Evolutionary conservation across 2,888 invertebrate species (phyloP).

Genomic region (Hecatera dysodea): DNA sequence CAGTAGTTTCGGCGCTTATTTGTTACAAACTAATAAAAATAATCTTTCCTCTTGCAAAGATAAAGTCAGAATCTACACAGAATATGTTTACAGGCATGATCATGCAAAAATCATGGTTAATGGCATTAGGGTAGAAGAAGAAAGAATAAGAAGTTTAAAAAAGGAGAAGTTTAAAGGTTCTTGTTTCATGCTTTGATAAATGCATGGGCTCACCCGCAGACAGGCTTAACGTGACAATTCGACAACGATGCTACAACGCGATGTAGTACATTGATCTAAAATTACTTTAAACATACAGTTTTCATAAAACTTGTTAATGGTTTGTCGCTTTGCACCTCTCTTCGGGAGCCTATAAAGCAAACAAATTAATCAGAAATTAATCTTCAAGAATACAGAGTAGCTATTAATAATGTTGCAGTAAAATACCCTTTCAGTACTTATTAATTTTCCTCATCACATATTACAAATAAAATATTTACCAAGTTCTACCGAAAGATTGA

Average conservation of each 20-base stretch:
- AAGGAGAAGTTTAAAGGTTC: not conserved
- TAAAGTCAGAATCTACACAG: not conserved
- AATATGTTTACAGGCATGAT: not conserved
- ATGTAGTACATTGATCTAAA: not conserved
- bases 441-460: constrained; percentile 15
- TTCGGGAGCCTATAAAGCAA: not conserved
- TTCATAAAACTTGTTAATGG: too few relatives aligned
- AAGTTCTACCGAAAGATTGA: not conserved
- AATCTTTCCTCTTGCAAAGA: too few relatives aligned
- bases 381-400: not conserved
- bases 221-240: fast-evolving
- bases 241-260: not conserved
- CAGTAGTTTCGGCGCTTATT: too few relatives aligned
- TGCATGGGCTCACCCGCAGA: not conserved
- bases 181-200: not conserved
- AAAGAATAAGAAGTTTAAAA: too few relatives aligned
- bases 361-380: not conserved
- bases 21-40: too few relatives aligned
- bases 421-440: not conserved
- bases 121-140: not conserved
- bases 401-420: not conserved
- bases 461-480: constrained; percentile 1
- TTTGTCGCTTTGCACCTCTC: not conserved
- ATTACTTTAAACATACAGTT: not conserved
- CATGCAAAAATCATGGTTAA: not conserved